These are phyloP conservation scores for Arbacia lixula DNA, from an alignment of 53 echinoderm and acorn worm species.

Conservation along the genomic window DNA sequence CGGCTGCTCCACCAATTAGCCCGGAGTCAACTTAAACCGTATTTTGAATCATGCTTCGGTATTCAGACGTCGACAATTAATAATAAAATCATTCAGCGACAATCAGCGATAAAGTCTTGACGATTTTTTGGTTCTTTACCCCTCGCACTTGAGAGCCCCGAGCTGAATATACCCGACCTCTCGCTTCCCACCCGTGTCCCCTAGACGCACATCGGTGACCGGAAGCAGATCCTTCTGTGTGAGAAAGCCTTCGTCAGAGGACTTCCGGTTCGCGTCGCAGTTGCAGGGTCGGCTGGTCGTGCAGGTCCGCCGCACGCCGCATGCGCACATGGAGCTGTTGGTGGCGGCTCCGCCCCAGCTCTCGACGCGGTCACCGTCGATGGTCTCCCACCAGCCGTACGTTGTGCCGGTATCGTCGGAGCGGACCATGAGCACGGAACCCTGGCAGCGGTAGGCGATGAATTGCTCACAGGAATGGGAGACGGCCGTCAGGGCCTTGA, in stretches of 20 bases:
- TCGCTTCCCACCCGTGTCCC: conserved; percentile 59
- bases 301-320: conserved; percentile 51
- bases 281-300: conserved; percentile 24
- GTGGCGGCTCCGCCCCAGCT: conserved; percentile 66
- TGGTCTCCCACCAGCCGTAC: conserved; percentile 64
- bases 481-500: conserved; percentile 51
- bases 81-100: no score
- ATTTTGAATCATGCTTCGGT: no score
- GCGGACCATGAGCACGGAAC: conserved; percentile 36
- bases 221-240: conserved; percentile 58
- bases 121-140: no score
- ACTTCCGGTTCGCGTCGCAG: conserved; percentile 55
- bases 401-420: conserved; percentile 2
- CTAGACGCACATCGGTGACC: conserved; percentile 57
- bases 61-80: no score
- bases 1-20: no score
- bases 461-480: conserved; percentile 46
- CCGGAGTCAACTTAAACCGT: no score
- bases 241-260: conserved; percentile 48
- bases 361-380: conserved; percentile 60
- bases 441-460: conserved; percentile 35
- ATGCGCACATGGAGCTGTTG: conserved; percentile 59
- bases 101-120: no score
- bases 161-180: conserved; percentile 55
- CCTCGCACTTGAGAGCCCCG: conserved; percentile 55